Base-by-base conservation (phyloP, 2,888 invertebrate genomes). In the Apodemia mormo region DNA sequence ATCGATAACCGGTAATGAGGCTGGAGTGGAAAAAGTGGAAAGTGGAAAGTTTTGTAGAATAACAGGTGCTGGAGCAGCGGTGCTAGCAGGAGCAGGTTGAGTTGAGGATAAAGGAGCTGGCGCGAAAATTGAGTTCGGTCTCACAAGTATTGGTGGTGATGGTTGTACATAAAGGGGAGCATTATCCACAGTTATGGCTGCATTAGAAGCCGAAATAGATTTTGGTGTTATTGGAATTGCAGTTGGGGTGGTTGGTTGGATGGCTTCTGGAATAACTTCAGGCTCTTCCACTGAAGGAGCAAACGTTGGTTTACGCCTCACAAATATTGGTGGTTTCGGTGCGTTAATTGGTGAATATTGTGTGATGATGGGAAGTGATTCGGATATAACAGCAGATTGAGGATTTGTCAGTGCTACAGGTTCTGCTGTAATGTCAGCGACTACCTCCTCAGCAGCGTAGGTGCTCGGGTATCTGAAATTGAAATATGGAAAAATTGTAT, bases 111-210 rank as follows among this genome's bases (percentile, higher is more conserved):
- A 22, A 9, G 14, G 49, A 49, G 49, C 74, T 37, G 73, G 69
- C 12, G 70, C 70, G 40, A 70, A 70, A 22, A 71, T 64, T 14
- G 77, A 73, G 12, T 77, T 75, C 4, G 49, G 5, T 14, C 14
- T 3, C 14, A 49, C 14, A 67, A 49, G 2, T 4, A 49, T 4
- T 14, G 5, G 14, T 49, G 3, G 14, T 14, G 2, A 5, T 49
- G 12, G 49, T 14, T 49, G 9, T 5, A 10, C 10, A 2, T 45
- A 10, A 2, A 45, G 2, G 2, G 43, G 10, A 45, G 43, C 43
- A 3, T 10, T 45, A 10, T 45, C 2, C 3, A 45, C 10, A 45
- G 10, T 45, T 2, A 45, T 10, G 43, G 43, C 2, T 45, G 10
- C 43, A 22, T 22, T 22, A 22, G 22, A 22, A 22, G 22, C 22